phyloP scores from a whole-genome alignment of 2,113 vertebrate species.

The Neomonachus schauinslandi region DNA sequence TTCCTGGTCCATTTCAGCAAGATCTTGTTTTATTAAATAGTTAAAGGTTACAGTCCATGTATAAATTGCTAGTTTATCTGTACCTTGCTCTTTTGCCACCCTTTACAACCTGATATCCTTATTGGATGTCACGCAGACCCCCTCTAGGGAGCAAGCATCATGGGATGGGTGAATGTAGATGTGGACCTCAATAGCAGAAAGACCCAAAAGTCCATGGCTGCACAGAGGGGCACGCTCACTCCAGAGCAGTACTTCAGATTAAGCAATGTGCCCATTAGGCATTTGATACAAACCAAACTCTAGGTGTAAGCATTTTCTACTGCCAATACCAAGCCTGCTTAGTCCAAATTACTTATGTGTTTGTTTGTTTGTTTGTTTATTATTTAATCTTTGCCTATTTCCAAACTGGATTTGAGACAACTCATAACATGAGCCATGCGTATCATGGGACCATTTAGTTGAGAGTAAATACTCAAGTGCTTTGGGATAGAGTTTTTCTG shows the following conservation, averaged over 20 bases:
- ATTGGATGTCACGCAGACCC: background rate
- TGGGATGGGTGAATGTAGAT: background rate
- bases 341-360: conserved; percentile 8
- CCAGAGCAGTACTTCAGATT: background rate
- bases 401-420: conserved; percentile 62
- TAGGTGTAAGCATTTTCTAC: background rate
- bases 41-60: background rate
- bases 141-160: background rate
- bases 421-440: conserved; percentile 27
- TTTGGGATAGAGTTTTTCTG: conserved; percentile 43
- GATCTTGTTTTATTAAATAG: conserved; percentile 17
- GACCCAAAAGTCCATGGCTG: background rate
- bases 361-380: conserved; percentile 47
- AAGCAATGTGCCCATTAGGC: background rate
- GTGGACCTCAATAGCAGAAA: background rate
- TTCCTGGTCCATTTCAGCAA: conserved; percentile 22
- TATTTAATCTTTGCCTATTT: conserved; percentile 58
- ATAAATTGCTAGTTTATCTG: background rate
- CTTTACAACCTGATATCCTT: background rate
- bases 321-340: background rate
- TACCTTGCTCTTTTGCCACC: background rate
- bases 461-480: conserved; percentile 48
- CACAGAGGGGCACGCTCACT: background rate
- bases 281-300: background rate
- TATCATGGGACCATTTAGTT: conserved; percentile 58